A percentile compares a stretch with the other conserved stretches of the same genome.
Conservation (phyloP, 2,888 invertebrate genomes). For the Caenorhabditis japonica region DNA sequence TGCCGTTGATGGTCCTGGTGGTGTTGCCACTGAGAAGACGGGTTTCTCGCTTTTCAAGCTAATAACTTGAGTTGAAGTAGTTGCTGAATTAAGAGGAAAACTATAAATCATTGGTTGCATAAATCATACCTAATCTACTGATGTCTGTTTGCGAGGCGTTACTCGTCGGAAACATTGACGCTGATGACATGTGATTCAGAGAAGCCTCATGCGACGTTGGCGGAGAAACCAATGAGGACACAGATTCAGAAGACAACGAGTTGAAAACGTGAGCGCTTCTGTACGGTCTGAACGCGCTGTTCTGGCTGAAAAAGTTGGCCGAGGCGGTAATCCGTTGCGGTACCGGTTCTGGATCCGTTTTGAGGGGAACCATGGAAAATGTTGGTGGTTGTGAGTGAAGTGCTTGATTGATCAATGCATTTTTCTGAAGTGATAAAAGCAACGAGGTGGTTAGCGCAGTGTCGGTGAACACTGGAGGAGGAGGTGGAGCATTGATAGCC, state of each 20-base stretch:
- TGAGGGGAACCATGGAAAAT: conserved; percentile 26
- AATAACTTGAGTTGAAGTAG: conserved; percentile 30
- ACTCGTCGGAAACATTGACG: conserved; percentile 21
- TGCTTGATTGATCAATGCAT: conserved; percentile 11
- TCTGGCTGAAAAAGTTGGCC: conserved; percentile 18
- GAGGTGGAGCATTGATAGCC: not conserved
- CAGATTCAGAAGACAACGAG: conserved; percentile 38
- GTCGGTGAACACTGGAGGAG: conserved; percentile 18
- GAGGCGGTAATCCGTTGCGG: conserved; percentile 3
- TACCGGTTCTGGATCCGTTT: conserved; percentile 19
- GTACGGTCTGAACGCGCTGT: conserved; percentile 51
- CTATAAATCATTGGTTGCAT: not conserved
- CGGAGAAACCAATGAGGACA: conserved; percentile 15
- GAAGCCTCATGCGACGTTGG: conserved; percentile 36
- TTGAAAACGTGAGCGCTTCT: conserved; percentile 30
- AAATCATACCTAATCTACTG: conserved; percentile 30
- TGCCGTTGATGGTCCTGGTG: not conserved
- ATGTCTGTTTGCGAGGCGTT: conserved; percentile 25
- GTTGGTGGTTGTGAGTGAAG: conserved; percentile 16
- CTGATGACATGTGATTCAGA: conserved; percentile 28
- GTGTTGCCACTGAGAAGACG: not conserved
- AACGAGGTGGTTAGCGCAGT: conserved; percentile 32
- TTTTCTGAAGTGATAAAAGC: conserved; percentile 21
- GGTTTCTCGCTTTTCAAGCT: conserved; percentile 7
- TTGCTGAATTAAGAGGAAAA: not conserved